Evolutionary conservation across 2,888 invertebrate species (phyloP).

Genomic region (Macaria liturata): DNA sequence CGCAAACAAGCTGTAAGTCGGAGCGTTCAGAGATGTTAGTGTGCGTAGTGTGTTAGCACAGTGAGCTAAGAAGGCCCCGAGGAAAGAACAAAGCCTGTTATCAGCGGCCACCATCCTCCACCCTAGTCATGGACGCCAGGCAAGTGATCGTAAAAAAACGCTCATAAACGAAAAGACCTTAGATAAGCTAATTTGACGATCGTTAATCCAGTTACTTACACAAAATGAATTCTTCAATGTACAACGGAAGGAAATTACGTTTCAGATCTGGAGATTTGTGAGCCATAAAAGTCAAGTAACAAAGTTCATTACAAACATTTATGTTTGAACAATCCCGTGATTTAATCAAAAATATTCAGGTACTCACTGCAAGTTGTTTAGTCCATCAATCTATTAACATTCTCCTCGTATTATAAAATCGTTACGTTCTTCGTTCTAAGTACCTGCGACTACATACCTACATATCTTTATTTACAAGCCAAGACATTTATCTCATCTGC

Average conservation of each 20-base stretch:
- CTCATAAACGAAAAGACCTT: slow-evolving; percentile 28
- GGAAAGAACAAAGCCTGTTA: slow-evolving; percentile 62
- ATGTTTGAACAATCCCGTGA: no score
- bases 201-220: slow-evolving; percentile 24
- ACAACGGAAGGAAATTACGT: slow-evolving; percentile 7
- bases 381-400: no score
- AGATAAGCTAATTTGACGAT: slow-evolving; percentile 29
- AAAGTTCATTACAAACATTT: no score
- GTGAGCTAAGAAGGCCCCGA: slow-evolving; percentile 56
- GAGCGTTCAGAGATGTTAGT: slow-evolving; percentile 59
- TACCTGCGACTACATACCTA: no score
- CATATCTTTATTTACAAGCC: no score
- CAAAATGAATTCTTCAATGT: slow-evolving; percentile 15
- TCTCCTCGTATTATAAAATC: no score
- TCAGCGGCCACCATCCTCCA: slow-evolving; percentile 45
- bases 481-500: no score
- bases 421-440: no score
- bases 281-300: no score
- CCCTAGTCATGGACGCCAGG: slow-evolving; percentile 70
- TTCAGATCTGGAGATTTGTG: neutral
- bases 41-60: slow-evolving; percentile 67
- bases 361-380: no score
- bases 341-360: no score
- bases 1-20: slow-evolving; percentile 71
- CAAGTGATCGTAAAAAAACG: slow-evolving; percentile 34